phyloP scores from a whole-genome alignment of 2,888 invertebrate genomes.

The Ophraella communa region DNA sequence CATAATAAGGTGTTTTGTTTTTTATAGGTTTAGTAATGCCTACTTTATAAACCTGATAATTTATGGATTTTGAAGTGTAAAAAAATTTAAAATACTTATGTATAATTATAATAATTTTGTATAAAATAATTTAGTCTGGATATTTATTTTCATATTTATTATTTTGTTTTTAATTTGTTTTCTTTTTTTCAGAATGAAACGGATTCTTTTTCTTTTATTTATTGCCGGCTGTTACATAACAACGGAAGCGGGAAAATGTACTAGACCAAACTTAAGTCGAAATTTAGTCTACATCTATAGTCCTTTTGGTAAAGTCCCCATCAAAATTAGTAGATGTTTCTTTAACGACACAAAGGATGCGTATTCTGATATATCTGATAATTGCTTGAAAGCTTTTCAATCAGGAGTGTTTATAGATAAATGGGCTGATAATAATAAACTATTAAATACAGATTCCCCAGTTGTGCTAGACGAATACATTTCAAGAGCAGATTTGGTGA shows the following conservation, averaged over 20 bases:
- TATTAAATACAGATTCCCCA: conserved; percentile 10
- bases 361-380: conserved; percentile 23
- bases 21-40: too few species aligned
- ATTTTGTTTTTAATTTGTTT: too few species aligned
- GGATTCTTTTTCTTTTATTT: background rate
- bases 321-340: conserved; percentile 21
- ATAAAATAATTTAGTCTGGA: too few species aligned
- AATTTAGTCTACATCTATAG: conserved; percentile 17
- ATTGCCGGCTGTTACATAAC: background rate
- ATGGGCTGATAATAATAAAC: conserved; percentile 4
- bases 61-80: too few species aligned
- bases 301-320: conserved; percentile 13
- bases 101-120: too few species aligned
- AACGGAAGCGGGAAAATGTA: conserved; percentile 5
- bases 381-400: conserved; percentile 22
- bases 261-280: conserved; percentile 17
- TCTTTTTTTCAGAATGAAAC: conserved; percentile 13
- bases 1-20: too few species aligned
- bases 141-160: too few species aligned
- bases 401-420: conserved; percentile 20
- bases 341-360: conserved; percentile 14
- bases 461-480: conserved; percentile 20
- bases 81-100: too few species aligned
- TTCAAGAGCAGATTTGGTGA: conserved; percentile 19
- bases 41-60: too few species aligned